Conservation (phyloP, 92 coral and sea anemone species). For the Porites cylindrica region DNA sequence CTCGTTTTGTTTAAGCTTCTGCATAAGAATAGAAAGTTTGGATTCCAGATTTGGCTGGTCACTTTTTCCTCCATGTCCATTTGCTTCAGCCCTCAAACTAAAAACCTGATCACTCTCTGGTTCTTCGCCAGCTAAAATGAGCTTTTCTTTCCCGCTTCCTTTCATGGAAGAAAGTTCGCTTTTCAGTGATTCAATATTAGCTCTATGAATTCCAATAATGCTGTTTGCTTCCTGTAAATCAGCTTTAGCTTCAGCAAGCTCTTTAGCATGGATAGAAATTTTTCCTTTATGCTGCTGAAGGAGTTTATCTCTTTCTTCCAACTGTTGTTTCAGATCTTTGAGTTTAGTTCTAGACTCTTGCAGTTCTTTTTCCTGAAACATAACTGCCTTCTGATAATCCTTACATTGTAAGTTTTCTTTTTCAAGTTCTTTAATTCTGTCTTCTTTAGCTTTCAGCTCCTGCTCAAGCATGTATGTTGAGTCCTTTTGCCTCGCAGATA, state of each 20-base stretch:
- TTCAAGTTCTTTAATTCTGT: conserved; percentile 75
- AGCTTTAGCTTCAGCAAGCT: conserved; percentile 88
- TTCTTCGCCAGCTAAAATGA: conserved; percentile 77
- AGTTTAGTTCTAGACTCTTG: conserved; percentile 71
- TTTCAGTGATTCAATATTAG: conserved; percentile 80
- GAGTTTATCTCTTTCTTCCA: conserved; percentile 86
- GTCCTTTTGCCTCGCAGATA: conserved; percentile 64
- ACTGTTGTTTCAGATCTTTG: conserved; percentile 67
- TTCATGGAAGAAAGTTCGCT: conserved; percentile 71
- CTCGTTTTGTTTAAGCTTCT: conserved; percentile 84
- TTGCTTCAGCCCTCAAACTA: conserved; percentile 56
- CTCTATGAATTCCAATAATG: conserved; percentile 93
- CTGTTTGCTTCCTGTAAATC: conserved; percentile 92
- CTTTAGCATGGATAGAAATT: conserved; percentile 80
- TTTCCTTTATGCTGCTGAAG: conserved; percentile 86
- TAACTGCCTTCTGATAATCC: conserved; percentile 86
- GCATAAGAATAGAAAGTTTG: conserved; percentile 74
- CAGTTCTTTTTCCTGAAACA: conserved; percentile 78
- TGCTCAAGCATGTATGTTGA: conserved; percentile 81
- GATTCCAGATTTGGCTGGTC: conserved; percentile 67
- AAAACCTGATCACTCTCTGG: conserved; percentile 76
- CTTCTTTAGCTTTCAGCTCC: conserved; percentile 73
- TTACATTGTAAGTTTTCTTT: conserved; percentile 74
- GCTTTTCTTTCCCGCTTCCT: conserved; percentile 66
- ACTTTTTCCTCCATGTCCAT: conserved; percentile 59